Evolutionary conservation across 2,113 vertebrate species (phyloP), one percentile per base, ranked within the genome.

Genomic region (Vicugna pacos): DNA sequence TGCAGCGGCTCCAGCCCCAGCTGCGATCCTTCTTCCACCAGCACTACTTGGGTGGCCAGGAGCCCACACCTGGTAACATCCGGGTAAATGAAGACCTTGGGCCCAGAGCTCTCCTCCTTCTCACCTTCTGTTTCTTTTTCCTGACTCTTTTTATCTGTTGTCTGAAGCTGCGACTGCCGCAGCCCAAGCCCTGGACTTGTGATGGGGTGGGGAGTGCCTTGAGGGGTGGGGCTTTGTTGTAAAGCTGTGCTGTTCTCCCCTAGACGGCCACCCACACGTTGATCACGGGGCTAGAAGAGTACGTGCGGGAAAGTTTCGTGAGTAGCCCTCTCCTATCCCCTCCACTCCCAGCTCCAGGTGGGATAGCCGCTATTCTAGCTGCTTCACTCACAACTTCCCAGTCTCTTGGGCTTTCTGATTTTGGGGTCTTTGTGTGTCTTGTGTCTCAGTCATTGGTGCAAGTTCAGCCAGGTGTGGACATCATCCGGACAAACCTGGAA

Each of bases 281-380:
- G 4, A 99, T 99, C 67, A 98, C 98, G 0, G 99, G 99, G 67
- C 98, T 99, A 24, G 99, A 99, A 98, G 99, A 99, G 28, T 99
- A 99, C 35, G 99, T 99, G 86, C 98, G 98, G 0, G 99, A 99
- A 97, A 99, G 99, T 97, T 99, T 99, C 94, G 99, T 99, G 97
- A 99, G 99, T 99, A 50, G 15, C 17, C 5, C 26, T 62, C n/a
- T 28, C 9, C 8, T 2, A 0, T 22, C 12, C 2, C 1, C 2
- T 70, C 5, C 32, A 77, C 6, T 60, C 22, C 54, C 28, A n/a
- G 42, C 70, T 77, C 17, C 48, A 30, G 65, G 38, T 6, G 20
- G 82, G 62, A 46, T 32, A 42, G 81, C 32, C 54, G 5, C 9
- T 30, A 20, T 52, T 76, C 8, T 46, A 54, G 0, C n/a, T 79